Percentiles rank a stretch among this genome's conserved stretches.
These are phyloP conservation scores for Timandra comae DNA, from an alignment of 2,888 invertebrate species.

Conservation along the genomic window DNA sequence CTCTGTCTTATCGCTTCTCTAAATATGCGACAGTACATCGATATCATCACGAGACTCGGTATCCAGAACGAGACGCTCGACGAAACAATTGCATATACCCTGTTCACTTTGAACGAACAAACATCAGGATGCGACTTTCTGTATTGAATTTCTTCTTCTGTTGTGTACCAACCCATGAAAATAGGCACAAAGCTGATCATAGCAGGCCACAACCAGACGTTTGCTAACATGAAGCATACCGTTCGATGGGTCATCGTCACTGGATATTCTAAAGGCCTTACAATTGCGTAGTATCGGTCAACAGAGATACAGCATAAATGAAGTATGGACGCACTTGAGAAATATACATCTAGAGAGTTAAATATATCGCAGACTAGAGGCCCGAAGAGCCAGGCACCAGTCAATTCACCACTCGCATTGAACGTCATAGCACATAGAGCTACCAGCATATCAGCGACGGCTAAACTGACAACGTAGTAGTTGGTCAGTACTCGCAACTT, in stretches of 20 bases:
- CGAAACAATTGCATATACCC: constrained; percentile 90
- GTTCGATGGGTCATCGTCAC: constrained; percentile 92
- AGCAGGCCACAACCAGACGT: constrained; percentile 95
- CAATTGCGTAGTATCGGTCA: constrained; percentile 94
- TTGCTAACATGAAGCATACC: constrained; percentile 88
- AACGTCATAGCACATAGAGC: constrained; percentile 95
- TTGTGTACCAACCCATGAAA: constrained; percentile 96
- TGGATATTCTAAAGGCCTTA: constrained; percentile 93
- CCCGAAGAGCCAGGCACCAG: constrained; percentile 93
- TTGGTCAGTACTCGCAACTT: constrained; percentile 93
- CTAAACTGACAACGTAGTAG: constrained; percentile 96
- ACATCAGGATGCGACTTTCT: constrained; percentile 81
- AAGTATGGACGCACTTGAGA: constrained; percentile 93
- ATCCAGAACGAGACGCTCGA: constrained; percentile 96
- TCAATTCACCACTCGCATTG: constrained; percentile 91
- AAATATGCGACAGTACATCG: constrained; percentile 91
- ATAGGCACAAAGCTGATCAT: constrained; percentile 96
- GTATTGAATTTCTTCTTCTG: constrained; percentile 83
- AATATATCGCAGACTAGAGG: constrained; percentile 95
- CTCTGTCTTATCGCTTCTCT: constrained; percentile 89
- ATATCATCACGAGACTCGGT: constrained; percentile 93
- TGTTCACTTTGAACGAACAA: constrained; percentile 90
- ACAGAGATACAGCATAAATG: constrained; percentile 97
- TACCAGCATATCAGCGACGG: constrained; percentile 95
- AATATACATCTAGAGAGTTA: constrained; percentile 96